Evolutionary conservation across 64 coral and sea anemone genomes (phyloP), one percentile per base, ranked within the genome.

Genomic region (Catalaphyllia jardinei): DNA sequence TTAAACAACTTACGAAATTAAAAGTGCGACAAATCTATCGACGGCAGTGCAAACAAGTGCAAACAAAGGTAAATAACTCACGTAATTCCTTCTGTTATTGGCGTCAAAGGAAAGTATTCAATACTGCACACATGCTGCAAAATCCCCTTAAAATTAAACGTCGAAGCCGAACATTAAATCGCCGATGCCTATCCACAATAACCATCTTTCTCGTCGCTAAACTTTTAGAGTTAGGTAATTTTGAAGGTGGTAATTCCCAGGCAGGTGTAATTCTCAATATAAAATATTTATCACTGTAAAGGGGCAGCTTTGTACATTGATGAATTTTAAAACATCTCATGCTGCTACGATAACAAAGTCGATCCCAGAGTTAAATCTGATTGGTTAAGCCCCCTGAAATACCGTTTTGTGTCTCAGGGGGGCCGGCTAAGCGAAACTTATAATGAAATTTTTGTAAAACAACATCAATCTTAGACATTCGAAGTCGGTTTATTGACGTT

Each of bases 201-300:
- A 49, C 20, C 24, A 51, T 49, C 14, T n/a, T 8, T 50, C 17
- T 49, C 74, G 17, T 24, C 39, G 16, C 42, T 22, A 77, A 50
- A 18, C 30, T 27, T 69, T 27, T 2, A 11, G 22, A 77, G 39
- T 50, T 18, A 50, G 49, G 35, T 49, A 27, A 73, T 73, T 15
- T 15, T 30, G 71, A 73, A 73, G 33, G 31, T 57, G 54, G 54
- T 16, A 16, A 14, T 79, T 31, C 31, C 14, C 25, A 28, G 31
- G 60, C 79, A 64, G 79, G 79, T 82, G 79, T 57, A 35, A 82
- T 7, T 16, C 74, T 18, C 15, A 13, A 62, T 63, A 82, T 82
- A 82, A 82, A 82, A 63, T 63, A 82, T 82, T 63, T 63, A 82
- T 82, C 52, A 64, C 55, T 54, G 79, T 35, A 39, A 63, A 59